Percentiles rank a stretch among this genome's conserved stretches.
Evolutionary conservation across 2,888 invertebrate genomes (phyloP).

Genomic region (Thysanoteuthis rhombus): DNA sequence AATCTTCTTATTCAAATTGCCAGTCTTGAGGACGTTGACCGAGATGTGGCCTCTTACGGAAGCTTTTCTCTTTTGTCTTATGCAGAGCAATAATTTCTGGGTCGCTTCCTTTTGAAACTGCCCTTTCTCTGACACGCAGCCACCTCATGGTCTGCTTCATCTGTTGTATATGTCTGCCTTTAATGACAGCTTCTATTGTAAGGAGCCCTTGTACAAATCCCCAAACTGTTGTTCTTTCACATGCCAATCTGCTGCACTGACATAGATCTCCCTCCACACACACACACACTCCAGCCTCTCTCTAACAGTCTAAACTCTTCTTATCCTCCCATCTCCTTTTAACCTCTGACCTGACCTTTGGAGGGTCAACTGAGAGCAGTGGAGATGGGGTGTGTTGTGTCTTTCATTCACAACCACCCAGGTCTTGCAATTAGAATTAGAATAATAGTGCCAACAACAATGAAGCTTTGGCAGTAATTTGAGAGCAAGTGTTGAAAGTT

Average conservation of each 20-base stretch:
- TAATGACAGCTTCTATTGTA: background rate
- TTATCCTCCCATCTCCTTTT: background rate
- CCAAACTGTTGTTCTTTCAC: background rate
- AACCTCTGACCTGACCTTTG: background rate
- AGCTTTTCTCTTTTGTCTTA: background rate
- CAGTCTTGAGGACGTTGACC: background rate
- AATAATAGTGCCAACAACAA: slow-evolving; percentile 12
- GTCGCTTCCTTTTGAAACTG: background rate
- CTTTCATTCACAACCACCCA: background rate
- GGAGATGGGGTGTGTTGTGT: background rate
- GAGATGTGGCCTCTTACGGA: background rate
- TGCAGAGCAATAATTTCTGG: background rate
- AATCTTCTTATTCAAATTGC: background rate
- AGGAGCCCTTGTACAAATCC: background rate
- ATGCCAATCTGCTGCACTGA: background rate
- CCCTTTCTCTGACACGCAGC: background rate
- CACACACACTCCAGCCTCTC: background rate
- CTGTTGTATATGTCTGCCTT: background rate
- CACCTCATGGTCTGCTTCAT: background rate
- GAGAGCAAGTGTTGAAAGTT: slow-evolving; percentile 1
- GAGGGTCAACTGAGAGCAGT: background rate
- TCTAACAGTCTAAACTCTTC: no score
- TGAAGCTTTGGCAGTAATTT: background rate
- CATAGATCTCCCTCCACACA: background rate
- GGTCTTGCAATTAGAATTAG: background rate